Conservation (phyloP, 2,113 vertebrate genomes). For the Oreochromis tanganicae region DNA sequence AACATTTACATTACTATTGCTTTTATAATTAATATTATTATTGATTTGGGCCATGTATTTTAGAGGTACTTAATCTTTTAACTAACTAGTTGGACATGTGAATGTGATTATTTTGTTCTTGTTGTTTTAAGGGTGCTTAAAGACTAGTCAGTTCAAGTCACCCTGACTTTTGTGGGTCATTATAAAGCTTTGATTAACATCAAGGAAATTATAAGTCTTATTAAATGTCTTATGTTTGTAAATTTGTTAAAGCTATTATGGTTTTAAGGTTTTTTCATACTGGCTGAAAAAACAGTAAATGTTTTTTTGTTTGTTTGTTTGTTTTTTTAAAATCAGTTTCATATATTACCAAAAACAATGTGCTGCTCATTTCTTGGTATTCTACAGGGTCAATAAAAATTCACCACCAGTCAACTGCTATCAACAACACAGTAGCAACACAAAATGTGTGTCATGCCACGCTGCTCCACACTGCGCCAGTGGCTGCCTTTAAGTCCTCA, state of each 20-base stretch:
- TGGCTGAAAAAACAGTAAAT: neutral
- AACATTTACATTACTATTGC: neutral
- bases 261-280: neutral
- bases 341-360: neutral
- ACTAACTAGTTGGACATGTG: neutral
- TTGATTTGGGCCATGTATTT: neutral
- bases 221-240: neutral
- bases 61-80: neutral
- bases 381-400: neutral
- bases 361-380: neutral
- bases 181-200: neutral
- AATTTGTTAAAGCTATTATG: neutral
- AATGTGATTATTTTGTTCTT: neutral
- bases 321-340: neutral
- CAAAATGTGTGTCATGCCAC: neutral
- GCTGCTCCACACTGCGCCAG: neutral
- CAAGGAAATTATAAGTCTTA: neutral
- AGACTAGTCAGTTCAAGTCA: neutral
- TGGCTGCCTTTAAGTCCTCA: neutral
- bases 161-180: neutral
- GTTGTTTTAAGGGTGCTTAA: neutral
- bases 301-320: neutral
- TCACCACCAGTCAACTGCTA: neutral
- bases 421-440: neutral
- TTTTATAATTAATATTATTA: neutral